Evolutionary conservation across 2,888 invertebrate genomes (phyloP).

Genomic region (Eurois occulta): DNA sequence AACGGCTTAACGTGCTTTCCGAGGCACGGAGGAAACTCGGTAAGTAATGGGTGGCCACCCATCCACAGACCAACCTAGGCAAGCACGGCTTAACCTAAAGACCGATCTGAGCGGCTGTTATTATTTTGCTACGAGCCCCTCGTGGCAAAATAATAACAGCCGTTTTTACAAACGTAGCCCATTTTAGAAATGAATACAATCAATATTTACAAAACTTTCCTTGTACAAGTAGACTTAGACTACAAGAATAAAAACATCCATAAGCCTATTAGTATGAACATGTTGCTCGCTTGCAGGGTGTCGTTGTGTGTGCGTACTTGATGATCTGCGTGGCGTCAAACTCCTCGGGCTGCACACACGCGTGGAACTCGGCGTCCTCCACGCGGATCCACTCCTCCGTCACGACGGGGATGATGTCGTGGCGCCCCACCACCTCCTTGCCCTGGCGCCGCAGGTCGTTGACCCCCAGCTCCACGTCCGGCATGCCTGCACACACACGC

Average conservation of each 20-base stretch:
- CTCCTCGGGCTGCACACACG: constrained; percentile 97
- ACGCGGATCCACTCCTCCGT: constrained; percentile 99
- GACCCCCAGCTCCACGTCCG: constrained; percentile 98
- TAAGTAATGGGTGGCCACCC: too few relatives aligned
- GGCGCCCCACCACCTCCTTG: constrained; percentile 99
- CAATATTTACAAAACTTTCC: background rate
- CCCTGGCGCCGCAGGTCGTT: constrained; percentile 99
- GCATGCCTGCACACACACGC: constrained; percentile 93
- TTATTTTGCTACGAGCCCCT: too few relatives aligned
- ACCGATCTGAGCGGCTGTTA: too few relatives aligned
- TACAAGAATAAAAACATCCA: background rate
- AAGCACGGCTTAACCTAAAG: too few relatives aligned
- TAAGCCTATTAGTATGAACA: background rate
- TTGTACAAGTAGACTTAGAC: background rate
- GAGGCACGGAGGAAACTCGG: too few relatives aligned
- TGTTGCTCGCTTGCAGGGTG: background rate
- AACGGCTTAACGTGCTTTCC: too few relatives aligned
- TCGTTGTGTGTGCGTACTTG: constrained; percentile 89
- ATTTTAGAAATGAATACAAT: background rate
- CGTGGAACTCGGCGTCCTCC: constrained; percentile 98
- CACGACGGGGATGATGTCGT: constrained; percentile 99
- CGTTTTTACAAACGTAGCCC: too few relatives aligned
- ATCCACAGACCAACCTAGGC: too few relatives aligned
- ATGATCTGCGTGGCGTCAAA: constrained; percentile 96
- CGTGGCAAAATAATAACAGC: too few relatives aligned